phyloP scores from a whole-genome alignment of 1,140 invertebrate genomes.

The Hypothenemus hampei region DNA sequence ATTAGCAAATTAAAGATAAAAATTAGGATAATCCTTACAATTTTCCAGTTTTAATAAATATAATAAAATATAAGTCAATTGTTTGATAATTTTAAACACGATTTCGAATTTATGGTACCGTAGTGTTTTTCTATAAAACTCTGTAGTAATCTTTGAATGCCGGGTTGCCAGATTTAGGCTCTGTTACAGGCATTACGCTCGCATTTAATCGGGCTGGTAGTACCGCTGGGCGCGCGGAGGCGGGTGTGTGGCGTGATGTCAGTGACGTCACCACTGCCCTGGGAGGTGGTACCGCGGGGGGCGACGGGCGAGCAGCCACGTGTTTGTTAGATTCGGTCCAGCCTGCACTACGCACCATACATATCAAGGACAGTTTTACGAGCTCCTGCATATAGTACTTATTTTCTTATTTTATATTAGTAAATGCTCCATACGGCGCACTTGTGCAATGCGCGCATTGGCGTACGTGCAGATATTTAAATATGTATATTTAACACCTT shows the following conservation, averaged over 20 bases:
- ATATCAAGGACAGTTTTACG: conserved; percentile 48
- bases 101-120: too few species aligned
- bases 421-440: conserved; percentile 30
- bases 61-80: too few species aligned
- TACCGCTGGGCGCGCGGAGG: conserved; percentile 29
- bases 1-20: too few species aligned
- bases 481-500: background rate
- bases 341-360: conserved; percentile 46
- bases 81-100: too few species aligned
- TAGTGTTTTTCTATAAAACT: conserved; percentile 5
- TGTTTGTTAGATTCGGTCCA: conserved; percentile 41
- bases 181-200: conserved; percentile 35
- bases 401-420: conserved; percentile 40
- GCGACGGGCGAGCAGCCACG: conserved; percentile 38
- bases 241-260: conserved; percentile 38
- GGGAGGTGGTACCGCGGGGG: conserved; percentile 15
- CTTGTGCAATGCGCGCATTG: conserved; percentile 26
- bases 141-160: conserved; percentile 24
- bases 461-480: conserved; percentile 6
- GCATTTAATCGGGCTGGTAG: conserved; percentile 39
- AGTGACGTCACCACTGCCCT: conserved; percentile 35
- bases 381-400: conserved; percentile 45
- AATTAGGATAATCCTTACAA: too few species aligned
- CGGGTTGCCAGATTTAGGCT: conserved; percentile 33
- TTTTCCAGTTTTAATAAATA: too few species aligned